Conservation (phyloP, 2,113 vertebrate species). For the Raphicerus campestris region DNA sequence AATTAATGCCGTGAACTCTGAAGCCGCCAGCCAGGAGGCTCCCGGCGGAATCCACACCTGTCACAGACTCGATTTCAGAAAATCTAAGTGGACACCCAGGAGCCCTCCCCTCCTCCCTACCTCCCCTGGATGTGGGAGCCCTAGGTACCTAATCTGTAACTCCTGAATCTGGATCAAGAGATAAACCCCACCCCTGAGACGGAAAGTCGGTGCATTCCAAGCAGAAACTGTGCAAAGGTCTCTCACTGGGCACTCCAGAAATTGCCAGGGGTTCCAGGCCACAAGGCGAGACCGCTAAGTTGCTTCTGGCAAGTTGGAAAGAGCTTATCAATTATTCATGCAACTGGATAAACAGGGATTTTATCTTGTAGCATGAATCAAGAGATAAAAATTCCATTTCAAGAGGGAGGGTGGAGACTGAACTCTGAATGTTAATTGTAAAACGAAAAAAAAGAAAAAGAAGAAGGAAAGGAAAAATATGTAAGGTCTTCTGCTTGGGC, state of each 20-base stretch:
- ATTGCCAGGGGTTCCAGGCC: neutral
- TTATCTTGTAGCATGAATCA: constrained; percentile 38
- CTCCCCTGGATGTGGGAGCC: rapidly evolving
- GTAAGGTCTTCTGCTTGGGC: neutral
- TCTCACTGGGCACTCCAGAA: neutral
- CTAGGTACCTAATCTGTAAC: neutral
- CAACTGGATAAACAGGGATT: constrained; percentile 24
- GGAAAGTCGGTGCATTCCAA: neutral
- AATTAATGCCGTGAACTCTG: constrained; percentile 30
- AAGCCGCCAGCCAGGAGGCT: neutral
- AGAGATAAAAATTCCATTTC: constrained; percentile 71
- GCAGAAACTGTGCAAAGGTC: neutral
- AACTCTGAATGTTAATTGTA: constrained; percentile 58
- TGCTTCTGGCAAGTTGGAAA: constrained; percentile 8
- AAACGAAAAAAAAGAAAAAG: neutral
- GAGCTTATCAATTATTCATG: constrained; percentile 61
- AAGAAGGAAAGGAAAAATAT: neutral
- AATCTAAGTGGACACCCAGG: rapidly evolving
- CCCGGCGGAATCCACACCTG: neutral
- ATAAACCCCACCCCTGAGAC: neutral
- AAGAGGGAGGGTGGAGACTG: constrained; percentile 14
- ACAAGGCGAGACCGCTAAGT: neutral
- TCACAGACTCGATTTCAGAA: neutral
- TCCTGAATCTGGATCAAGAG: neutral
- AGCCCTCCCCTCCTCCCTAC: neutral